Evolutionary conservation across 2,797 vertebrate genomes (phyloP).

Genomic region (Myripristis murdjan): DNA sequence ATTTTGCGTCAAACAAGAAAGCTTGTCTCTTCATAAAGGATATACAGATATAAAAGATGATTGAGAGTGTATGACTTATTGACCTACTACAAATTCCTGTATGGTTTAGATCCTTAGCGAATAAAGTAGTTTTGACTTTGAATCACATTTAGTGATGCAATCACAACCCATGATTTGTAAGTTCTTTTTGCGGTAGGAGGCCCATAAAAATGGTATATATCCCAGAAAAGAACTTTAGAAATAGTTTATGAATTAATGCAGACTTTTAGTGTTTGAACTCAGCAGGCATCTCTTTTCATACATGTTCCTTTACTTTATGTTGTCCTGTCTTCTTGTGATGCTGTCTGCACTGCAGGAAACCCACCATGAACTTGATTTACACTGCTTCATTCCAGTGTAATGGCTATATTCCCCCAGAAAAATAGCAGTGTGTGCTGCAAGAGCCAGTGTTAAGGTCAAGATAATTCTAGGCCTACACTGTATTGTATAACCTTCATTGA

Average conservation of each 20-base stretch:
- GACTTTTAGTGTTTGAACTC: neutral
- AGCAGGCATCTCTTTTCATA: neutral
- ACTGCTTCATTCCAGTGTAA: conserved; percentile 50
- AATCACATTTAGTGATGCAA: too few relatives aligned
- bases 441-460: conserved; percentile 63
- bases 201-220: neutral
- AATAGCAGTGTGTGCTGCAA: conserved; percentile 48
- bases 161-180: too few relatives aligned
- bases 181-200: too few relatives aligned
- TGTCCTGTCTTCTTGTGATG: conserved; percentile 16
- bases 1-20: conserved; percentile 15
- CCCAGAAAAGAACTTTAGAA: neutral
- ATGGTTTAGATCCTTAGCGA: too few relatives aligned
- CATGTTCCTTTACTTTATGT: conserved; percentile 16
- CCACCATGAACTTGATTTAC: conserved; percentile 62
- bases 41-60: neutral
- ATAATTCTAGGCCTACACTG: conserved; percentile 64
- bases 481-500: conserved; percentile 76
- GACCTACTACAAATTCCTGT: too few relatives aligned
- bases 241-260: conserved; percentile 6
- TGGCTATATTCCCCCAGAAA: conserved; percentile 60
- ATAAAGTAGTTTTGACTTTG: too few relatives aligned
- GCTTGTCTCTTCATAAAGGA: neutral
- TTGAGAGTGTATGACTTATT: too few relatives aligned
- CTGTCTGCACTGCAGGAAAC: conserved; percentile 20